Percentiles rank a stretch among this genome's conserved stretches.
Evolutionary conservation across 1,140 invertebrate species (phyloP).

Genomic region (Antheraea mylitta): DNA sequence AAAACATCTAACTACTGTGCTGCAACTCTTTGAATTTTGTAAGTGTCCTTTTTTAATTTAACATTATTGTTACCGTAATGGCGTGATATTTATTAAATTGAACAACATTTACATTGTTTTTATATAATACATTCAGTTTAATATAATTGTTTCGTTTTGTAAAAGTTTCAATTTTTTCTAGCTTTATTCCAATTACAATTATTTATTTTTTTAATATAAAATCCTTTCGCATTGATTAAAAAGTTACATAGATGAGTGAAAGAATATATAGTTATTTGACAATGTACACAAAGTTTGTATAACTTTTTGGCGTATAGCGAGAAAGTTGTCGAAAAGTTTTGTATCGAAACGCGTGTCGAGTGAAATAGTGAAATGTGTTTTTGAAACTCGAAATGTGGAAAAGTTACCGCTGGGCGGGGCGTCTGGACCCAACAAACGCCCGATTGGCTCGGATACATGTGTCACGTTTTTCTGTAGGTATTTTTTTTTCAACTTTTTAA

Average conservation of each 20-base stretch:
- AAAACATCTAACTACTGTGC: constrained; percentile 23
- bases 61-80: not conserved
- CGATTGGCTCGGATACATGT: constrained; percentile 71
- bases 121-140: too few species aligned
- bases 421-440: constrained; percentile 53
- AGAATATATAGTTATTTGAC: too few species aligned
- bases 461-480: constrained; percentile 73
- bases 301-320: not conserved
- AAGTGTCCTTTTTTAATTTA: constrained; percentile 34
- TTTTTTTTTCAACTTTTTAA: constrained; percentile 51
- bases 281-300: not conserved
- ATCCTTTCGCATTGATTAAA: too few species aligned
- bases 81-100: not conserved
- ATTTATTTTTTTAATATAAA: too few species aligned
- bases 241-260: not conserved
- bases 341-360: constrained; percentile 14
- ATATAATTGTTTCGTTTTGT: too few species aligned
- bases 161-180: too few species aligned
- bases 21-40: constrained; percentile 52
- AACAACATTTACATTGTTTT: too few species aligned
- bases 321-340: constrained; percentile 23
- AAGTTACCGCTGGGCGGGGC: constrained; percentile 65
- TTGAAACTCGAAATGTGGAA: constrained; percentile 63
- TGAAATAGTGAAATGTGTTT: constrained; percentile 61
- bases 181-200: too few species aligned